Evolutionary conservation across 30 jellyfish, hydroid and myxozoan species (phyloP), one percentile per base, ranked within the genome.

Genomic region (Hydractinia symbiolongicarpus): DNA sequence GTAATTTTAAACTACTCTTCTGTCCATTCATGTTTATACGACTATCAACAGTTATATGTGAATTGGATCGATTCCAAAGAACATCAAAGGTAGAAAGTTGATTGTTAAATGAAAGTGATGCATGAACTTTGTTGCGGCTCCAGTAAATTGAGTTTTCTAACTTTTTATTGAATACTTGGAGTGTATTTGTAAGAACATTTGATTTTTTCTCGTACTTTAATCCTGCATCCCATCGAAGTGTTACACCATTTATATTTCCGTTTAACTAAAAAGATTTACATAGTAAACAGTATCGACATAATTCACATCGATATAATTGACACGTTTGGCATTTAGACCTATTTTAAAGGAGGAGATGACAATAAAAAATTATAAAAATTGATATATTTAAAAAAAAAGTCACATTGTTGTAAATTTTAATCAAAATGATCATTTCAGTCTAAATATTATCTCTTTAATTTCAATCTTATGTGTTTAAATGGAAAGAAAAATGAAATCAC

Each of bases 171-270:
- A 76, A 57, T 56, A 77, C 0, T 77, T 77, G 52, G 6, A 61
- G 16, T 9, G 66, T 53, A 60, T 76, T 77, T 77, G 51, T 44
- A 10, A 55, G 17, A 5, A 50, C 51, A 50, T 77, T 53, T 16
- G 14, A 52, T n/a, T 17, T 9, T 54, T 56, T 64, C 8, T 7
- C 73, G n/a, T 60, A 21, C n/a, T n/a, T 15, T 76, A 77, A 55
- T 50, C 53, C 30, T 55, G 85, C 82, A 5, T 77, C 53, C 85
- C 85, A 77, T 52, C 78, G 11, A 14, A 77, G 55, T 15, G 85
- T 78, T 8, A 7, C 30, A 54, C 73, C 85, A 77, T 77, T 77
- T 13, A 77, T 53, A 30, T 60, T 77, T 16, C 81, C 85, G 60
- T 53, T 54, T 55, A 77, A 58, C 85, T 77, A 55, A 8, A 66